phyloP scores from a whole-genome alignment of 2,888 invertebrate species.

The Trichogramma evanescens region DNA sequence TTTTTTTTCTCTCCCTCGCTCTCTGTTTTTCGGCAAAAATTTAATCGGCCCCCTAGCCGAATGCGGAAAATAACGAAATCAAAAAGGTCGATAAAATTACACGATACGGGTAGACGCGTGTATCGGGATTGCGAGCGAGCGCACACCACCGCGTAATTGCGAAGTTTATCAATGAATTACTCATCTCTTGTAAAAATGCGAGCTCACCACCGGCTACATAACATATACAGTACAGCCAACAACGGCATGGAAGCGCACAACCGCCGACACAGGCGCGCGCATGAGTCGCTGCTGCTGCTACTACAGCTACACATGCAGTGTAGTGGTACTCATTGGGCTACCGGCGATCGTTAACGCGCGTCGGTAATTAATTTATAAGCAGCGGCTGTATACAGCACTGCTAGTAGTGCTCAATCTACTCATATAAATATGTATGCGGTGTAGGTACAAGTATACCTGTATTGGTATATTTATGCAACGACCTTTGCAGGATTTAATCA shows the following conservation, averaged over 20 bases:
- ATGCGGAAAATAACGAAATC: too few relatives aligned
- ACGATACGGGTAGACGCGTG: too few relatives aligned
- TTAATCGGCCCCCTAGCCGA: too few relatives aligned
- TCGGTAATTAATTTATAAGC: slow-evolving; percentile 39
- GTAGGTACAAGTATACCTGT: slow-evolving; percentile 27
- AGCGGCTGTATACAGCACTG: neutral
- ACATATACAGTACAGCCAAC: too few relatives aligned
- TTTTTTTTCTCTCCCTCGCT: too few relatives aligned
- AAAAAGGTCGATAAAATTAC: too few relatives aligned
- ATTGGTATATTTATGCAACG: neutral
- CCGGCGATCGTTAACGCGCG: slow-evolving; percentile 30
- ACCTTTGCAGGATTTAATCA: slow-evolving; percentile 23
- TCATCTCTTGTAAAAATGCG: neutral
- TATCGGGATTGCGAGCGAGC: slow-evolving; percentile 22
- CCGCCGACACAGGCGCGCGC: neutral
- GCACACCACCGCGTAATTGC: slow-evolving; percentile 15
- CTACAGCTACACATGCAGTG: neutral
- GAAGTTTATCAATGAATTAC: slow-evolving; percentile 17
- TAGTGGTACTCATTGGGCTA: slow-evolving; percentile 5
- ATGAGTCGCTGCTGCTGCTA: too few relatives aligned
- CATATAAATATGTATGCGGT: slow-evolving; percentile 39
- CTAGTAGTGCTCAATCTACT: slow-evolving; percentile 1
- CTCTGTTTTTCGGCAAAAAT: too few relatives aligned
- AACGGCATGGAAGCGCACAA: neutral
- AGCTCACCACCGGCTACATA: neutral